phyloP scores from a whole-genome alignment of 2,113 vertebrate genomes.

The Amphiprion percula region DNA sequence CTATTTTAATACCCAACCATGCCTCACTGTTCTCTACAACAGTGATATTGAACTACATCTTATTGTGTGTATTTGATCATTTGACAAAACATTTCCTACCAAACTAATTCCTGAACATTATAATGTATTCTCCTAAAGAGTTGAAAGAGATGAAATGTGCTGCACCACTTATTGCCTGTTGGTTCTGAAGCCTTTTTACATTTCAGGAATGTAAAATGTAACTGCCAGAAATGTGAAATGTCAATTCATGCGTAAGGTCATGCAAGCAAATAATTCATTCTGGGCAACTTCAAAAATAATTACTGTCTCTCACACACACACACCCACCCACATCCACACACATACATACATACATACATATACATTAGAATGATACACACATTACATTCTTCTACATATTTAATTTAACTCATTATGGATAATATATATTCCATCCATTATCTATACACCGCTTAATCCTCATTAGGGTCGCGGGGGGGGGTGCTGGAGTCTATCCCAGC shows the following conservation, averaged over 20 bases:
- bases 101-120: background rate
- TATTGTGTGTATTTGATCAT: conserved; percentile 8
- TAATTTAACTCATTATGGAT: no score
- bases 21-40: conserved; percentile 5
- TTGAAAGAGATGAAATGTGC: background rate
- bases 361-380: background rate
- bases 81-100: conserved; percentile 1
- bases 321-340: background rate
- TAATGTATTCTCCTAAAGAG: background rate
- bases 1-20: conserved; percentile 34
- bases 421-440: no score
- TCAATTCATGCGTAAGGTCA: background rate
- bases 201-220: conserved; percentile 1
- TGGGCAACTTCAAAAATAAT: conserved; percentile 9
- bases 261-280: conserved; percentile 1
- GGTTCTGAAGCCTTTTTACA: background rate
- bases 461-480: no score
- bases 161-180: background rate
- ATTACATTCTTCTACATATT: no score
- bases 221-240: conserved; percentile 2
- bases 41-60: background rate
- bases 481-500: no score
- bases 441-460: no score
- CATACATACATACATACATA: background rate
- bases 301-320: background rate